Evolutionary conservation across 1,140 invertebrate genomes (phyloP), one percentile per base, ranked within the genome.

Genomic region (Heliconius hewitsoni): DNA sequence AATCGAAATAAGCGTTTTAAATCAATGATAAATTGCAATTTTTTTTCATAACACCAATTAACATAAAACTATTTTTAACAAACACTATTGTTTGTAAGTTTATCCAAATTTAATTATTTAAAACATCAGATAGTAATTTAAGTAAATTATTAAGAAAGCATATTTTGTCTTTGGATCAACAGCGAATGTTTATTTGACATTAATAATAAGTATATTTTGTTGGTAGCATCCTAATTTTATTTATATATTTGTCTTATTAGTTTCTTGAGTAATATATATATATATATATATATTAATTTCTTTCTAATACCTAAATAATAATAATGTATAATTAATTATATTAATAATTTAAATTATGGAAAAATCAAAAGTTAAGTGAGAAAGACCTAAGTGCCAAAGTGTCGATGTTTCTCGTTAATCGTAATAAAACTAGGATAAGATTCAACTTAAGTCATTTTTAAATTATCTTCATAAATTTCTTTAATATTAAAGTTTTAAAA

Each of bases 351-450:
- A n/a, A 57, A 57, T 23, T 23, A 57, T 23, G n/a, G 1, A 57
- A 55, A 30, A 66, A 27, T 66, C 60, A 81, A 80, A 81, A 18
- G 18, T 71, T 76, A 83, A 82, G 81, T 84, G 78, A 84, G 79
- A 88, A 89, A 87, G 85, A 89, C 89, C 87, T 87, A 90, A 89
- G 90, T 91, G 90, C 90, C 90, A 91, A 91, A 90, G 84, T 82
- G 85, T 87, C 83, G 82, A 85, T 81, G 79, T 82, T 83, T 85
- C 82, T 83, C 80, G 78, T 83, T 83, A 82, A 81, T 84, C 78
- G 71, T 83, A 85, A 78, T 87, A 82, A 82, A 71, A 71, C 72
- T 81, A 84, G 80, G 80, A 76, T 82, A 86, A 82, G 78, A 81
- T 81, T 82, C 80, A 81, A 80, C 55, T 73, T 76, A 57, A 81